Evolutionary conservation across 1,140 invertebrate species (phyloP).

Genomic region (Drosophila biarmipes): DNA sequence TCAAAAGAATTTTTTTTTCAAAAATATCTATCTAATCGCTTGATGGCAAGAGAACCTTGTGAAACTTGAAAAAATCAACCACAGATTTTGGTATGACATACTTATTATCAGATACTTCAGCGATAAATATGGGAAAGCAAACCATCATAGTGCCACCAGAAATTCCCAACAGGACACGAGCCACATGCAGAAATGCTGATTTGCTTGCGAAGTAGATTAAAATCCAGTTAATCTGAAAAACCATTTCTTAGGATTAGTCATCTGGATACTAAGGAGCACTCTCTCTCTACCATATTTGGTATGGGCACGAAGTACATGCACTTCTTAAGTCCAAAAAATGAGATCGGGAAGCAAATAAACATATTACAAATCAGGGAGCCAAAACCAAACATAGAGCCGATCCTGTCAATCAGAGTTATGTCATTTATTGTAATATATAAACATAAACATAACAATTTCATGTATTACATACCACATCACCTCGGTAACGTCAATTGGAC

Average conservation of each 20-base stretch:
- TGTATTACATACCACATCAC: neutral
- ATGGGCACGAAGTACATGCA: slow-evolving; percentile 59
- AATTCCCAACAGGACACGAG: slow-evolving; percentile 81
- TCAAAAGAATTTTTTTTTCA: too few species aligned
- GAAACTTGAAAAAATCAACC: neutral
- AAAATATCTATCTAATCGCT: too few species aligned
- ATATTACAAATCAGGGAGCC: slow-evolving; percentile 45
- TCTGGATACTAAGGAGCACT: too few species aligned
- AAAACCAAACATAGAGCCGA: slow-evolving; percentile 54
- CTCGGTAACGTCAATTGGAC: neutral
- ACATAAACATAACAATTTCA: too few species aligned
- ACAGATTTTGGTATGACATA: slow-evolving; percentile 7
- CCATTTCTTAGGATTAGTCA: neutral
- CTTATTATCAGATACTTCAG: slow-evolving; percentile 72
- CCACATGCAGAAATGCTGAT: slow-evolving; percentile 67
- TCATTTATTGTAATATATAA: neutral
- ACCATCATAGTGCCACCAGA: slow-evolving; percentile 59
- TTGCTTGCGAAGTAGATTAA: slow-evolving; percentile 56
- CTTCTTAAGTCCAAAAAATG: slow-evolving; percentile 58
- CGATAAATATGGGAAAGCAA: slow-evolving; percentile 60
- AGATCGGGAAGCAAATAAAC: slow-evolving; percentile 46
- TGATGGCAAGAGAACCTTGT: neutral
- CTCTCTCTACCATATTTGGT: slow-evolving; percentile 53
- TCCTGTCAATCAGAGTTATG: slow-evolving; percentile 13
- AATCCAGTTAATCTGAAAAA: slow-evolving; percentile 60